Percentiles rank a stretch among this genome's conserved stretches.
Conservation (phyloP, 2,888 invertebrate genomes). For the Peribatodes rhomboidaria region DNA sequence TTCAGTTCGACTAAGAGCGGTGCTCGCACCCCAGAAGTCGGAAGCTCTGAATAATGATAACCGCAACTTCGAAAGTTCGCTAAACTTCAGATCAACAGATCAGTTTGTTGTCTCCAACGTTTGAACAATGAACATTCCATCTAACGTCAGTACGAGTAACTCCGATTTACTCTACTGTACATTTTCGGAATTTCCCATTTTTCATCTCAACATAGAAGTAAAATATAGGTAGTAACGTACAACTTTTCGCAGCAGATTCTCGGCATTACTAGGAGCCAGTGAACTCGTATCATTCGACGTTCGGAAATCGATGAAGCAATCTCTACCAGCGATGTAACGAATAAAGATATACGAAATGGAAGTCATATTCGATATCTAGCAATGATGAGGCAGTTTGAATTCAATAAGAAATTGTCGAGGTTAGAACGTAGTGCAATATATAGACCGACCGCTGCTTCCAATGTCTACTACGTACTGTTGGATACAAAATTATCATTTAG, state of each 20-base stretch:
- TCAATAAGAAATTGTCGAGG: slow-evolving; percentile 41
- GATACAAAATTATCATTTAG: too few relatives aligned
- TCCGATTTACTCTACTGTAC: too few relatives aligned
- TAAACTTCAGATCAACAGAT: too few relatives aligned
- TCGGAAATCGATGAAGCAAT: slow-evolving; percentile 24
- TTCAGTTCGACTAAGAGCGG: too few relatives aligned
- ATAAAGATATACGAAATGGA: slow-evolving; percentile 34
- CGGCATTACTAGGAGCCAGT: neutral
- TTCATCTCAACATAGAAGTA: neutral
- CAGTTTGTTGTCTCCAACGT: too few relatives aligned
- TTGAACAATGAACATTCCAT: too few relatives aligned
- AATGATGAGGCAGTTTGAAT: slow-evolving; percentile 44
- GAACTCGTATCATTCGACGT: slow-evolving; percentile 4
- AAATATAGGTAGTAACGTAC: neutral
- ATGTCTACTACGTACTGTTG: slow-evolving; percentile 20
- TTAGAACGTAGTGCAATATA: slow-evolving; percentile 27
- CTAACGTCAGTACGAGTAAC: too few relatives aligned
- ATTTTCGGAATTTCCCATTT: neutral
- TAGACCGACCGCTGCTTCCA: slow-evolving; percentile 23
- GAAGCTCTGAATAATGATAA: too few relatives aligned
- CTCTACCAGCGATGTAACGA: slow-evolving; percentile 26
- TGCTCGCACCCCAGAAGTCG: too few relatives aligned
- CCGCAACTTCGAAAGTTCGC: too few relatives aligned
- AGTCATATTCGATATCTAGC: slow-evolving; percentile 30
- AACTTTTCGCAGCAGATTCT: slow-evolving; percentile 3